phyloP scores from a whole-genome alignment of 2,113 vertebrate genomes.

The Tamias sibiricus region DNA sequence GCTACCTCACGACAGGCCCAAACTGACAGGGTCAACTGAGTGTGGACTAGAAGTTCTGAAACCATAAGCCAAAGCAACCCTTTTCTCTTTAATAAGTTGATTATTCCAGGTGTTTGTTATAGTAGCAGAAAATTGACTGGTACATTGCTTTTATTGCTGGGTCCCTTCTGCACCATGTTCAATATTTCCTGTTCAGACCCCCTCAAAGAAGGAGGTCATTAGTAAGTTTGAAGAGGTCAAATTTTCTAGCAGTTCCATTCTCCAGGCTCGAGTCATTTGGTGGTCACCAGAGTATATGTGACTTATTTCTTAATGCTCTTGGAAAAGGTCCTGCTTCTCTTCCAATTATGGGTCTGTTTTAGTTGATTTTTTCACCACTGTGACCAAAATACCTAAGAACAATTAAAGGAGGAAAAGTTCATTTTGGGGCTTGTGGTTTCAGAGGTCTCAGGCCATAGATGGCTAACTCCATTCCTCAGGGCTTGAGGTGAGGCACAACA shows the following conservation, averaged over 20 bases:
- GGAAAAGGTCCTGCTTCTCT: not conserved
- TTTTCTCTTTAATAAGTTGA: not conserved
- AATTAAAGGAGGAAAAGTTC: too few species aligned
- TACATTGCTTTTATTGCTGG: not conserved
- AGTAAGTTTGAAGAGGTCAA: not conserved
- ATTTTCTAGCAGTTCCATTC: not conserved
- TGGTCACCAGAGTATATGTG: not conserved
- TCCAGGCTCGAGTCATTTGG: not conserved
- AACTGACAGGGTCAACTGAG: not conserved
- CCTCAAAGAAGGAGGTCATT: not conserved
- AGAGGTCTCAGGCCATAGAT: too few species aligned
- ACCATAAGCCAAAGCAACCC: not conserved
- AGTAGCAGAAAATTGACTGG: not conserved
- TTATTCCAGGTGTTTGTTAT: not conserved
- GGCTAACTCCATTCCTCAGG: too few species aligned
- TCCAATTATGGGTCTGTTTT: not conserved
- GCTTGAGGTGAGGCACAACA: too few species aligned
- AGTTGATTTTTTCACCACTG: too few species aligned
- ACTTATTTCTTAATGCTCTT: not conserved
- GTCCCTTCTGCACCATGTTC: not conserved
- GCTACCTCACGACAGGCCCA: not conserved
- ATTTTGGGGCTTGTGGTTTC: too few species aligned
- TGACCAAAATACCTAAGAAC: too few species aligned
- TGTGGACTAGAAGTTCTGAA: not conserved
- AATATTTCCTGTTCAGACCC: not conserved